Evolutionary conservation across 2,113 vertebrate genomes (phyloP).

Genomic region (Cygnus buccinator): DNA sequence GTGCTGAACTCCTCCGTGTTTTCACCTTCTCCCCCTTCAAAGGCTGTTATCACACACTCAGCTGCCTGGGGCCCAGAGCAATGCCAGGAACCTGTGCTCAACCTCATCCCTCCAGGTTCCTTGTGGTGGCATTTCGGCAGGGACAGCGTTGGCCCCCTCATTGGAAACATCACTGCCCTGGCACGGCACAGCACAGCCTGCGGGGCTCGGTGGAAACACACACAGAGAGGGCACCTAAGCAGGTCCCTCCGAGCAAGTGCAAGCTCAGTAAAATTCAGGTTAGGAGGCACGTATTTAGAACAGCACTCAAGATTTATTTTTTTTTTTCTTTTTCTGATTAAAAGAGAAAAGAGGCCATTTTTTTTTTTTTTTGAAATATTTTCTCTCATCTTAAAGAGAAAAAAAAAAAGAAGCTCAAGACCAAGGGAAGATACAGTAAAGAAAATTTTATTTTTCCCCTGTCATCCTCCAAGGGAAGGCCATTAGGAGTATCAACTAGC

Average conservation of each 20-base stretch:
- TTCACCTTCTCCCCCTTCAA: not conserved
- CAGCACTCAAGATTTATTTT: too few relatives aligned
- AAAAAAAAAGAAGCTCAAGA: not conserved
- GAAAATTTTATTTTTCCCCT: not conserved
- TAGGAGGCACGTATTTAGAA: not conserved
- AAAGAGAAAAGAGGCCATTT: not conserved
- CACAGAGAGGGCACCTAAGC: not conserved
- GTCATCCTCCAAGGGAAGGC: not conserved
- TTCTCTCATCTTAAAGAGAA: not conserved
- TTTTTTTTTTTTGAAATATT: not conserved
- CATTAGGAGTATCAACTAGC: not conserved
- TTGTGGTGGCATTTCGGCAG: fast-evolving
- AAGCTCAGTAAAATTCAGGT: not conserved
- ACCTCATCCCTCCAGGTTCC: not conserved
- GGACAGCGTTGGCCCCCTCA: fast-evolving
- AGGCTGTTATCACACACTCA: not conserved
- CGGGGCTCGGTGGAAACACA: fast-evolving
- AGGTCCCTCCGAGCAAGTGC: not conserved
- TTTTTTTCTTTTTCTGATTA: not conserved
- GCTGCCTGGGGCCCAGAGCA: not conserved
- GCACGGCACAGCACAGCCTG: not conserved
- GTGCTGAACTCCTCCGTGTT: not conserved
- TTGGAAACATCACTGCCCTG: not conserved
- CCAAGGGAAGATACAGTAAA: not conserved
- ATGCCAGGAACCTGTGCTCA: not conserved